Base-by-base conservation (phyloP, 2,888 invertebrate species). In the Timema podura region DNA sequence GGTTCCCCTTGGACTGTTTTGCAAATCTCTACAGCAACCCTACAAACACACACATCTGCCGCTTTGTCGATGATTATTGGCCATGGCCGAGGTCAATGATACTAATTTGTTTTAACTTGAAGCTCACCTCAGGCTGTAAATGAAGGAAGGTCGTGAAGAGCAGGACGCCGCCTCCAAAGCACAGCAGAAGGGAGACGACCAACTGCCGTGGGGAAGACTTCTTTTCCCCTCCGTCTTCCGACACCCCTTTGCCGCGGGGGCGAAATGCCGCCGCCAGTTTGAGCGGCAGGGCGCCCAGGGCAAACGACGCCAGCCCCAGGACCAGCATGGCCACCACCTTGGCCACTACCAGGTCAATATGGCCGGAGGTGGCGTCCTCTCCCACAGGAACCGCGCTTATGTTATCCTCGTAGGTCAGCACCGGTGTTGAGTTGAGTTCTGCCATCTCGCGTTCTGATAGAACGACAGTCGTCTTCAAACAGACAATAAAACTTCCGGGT, bases 301-400 rank as follows among this genome's bases (percentile, higher is more conserved):
- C 78, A 78, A 92, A 86, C 64, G 94, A 93, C 30, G 91, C 88
- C 70, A 85, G 79, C 77, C 93, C 91, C 13, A 96, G 85, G 47
- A 91, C 89, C 59, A 85, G 82, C 90, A 95, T 92, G 1, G 95
- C 89, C 6, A 91, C 87, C 45, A 87, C 85, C 81, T 95, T 95
- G 16, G 93, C 92, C 46, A 88, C 76, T 16, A 91, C 79, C 8
- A 89, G 65, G 15, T 68, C 71, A 8, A 30, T 45, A 6, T 16
- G 45, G 15, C 46, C 64, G 45, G 11, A 9, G 16, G 30, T 13
- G 30, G n/a, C 45, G 15, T 11, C 68, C n/a, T 11, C 68, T 13
- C n/a, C 47, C 15, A 11, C 16, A 5, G 0, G 15, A 5, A 81
- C 80, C 6, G 80, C 77, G 10, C 78, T 88, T n/a, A 86, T 48